Base-by-base conservation (phyloP, 1,140 invertebrate genomes). In the Leptinotarsa texana region DNA sequence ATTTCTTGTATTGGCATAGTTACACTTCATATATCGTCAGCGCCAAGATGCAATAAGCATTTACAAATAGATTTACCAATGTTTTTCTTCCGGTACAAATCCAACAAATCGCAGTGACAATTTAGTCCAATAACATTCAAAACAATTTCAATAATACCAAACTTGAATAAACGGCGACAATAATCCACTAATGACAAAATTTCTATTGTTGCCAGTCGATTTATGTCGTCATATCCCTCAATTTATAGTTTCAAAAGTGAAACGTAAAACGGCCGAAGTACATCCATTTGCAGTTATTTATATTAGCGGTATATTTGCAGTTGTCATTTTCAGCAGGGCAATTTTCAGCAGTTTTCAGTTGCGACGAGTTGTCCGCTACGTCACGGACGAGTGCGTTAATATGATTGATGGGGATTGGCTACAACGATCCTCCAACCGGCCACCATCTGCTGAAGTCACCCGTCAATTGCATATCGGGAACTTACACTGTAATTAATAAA, bases 331-430 rank as follows among this genome's bases (percentile, higher is more conserved):
- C 51, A 57, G 51, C n/a, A 57, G 17, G 51, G 51, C 51, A 3
- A 57, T 57, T 57, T 57, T 57, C 15, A 57, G 51, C 51, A 57
- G n/a, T 57, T 57, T 57, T 57, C 51, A 57, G 51, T 57, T 57
- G n/a, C 51, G 51, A 17, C 15, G 51, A 18, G 51, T 57, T 57
- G 51, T 57, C 15, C 15, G 15, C 51, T 18, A 57, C n/a, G 51
- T 57, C 51, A 57, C 51, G 51, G 51, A 15, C 51, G 51, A 57
- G 51, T 57, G 51, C 51, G 51, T 57, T 57, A 57, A 17, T 57
- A 57, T 57, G 51, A 57, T 57, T 57, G 51, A 57, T 57, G 51
- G 51, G 51, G 51, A 57, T 57, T 57, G 51, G 51, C n/a, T 57
- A 57, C 51, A 57, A 18, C 51, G 17, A 57, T 57, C 51, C 51